Conservation (phyloP, 2,797 vertebrate species). For the Coendou prehensilis region DNA sequence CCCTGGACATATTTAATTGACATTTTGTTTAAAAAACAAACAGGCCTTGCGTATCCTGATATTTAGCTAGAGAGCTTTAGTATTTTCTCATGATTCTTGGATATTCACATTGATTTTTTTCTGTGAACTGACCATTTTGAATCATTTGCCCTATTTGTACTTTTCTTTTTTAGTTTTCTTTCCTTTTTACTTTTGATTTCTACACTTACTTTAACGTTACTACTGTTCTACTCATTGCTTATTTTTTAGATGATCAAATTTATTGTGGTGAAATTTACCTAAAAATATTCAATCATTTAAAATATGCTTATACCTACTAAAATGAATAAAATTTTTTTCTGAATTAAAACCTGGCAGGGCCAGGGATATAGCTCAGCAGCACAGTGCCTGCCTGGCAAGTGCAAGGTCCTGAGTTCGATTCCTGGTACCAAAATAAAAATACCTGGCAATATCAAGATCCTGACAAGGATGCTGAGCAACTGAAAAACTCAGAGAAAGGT, state of each 20-base stretch:
- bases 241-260: not conserved
- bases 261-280: not conserved
- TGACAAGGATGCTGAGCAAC: not conserved
- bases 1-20: not conserved
- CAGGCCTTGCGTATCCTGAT: not conserved
- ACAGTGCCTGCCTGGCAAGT: too few relatives aligned
- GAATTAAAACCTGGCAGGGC: not conserved
- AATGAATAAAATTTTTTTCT: not conserved
- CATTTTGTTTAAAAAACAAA: not conserved
- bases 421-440: too few relatives aligned
- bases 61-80: not conserved
- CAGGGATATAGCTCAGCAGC: too few relatives aligned
- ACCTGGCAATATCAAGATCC: not conserved
- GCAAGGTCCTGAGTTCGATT: too few relatives aligned
- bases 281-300: not conserved
- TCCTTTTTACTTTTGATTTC: conserved; percentile 1
- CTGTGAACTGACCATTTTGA: not conserved
- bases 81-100: not conserved
- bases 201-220: not conserved
- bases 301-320: not conserved
- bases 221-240: not conserved
- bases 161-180: conserved; percentile 38
- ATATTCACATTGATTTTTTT: not conserved
- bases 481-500: not conserved
- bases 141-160: not conserved